Conservation (phyloP, 2,888 invertebrate species). For the Spisula solida region DNA sequence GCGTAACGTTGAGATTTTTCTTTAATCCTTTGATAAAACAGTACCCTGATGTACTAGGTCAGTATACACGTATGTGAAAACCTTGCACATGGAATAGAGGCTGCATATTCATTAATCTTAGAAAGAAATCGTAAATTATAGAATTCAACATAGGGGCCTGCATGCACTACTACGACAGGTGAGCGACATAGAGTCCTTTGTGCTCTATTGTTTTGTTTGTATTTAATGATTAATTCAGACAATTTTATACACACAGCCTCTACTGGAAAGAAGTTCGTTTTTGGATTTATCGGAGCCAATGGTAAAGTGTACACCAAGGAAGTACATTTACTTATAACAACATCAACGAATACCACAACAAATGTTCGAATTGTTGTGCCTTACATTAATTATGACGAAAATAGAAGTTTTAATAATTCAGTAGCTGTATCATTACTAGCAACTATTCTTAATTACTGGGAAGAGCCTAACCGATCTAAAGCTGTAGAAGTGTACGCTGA, state of each 20-base stretch:
- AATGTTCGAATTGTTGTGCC: conserved; percentile 17
- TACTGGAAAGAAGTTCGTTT: not conserved
- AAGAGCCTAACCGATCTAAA: not conserved
- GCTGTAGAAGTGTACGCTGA: conserved; percentile 24
- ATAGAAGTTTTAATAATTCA: not conserved
- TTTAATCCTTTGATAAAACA: too few species aligned
- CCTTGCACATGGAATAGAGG: too few species aligned
- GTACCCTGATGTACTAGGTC: too few species aligned
- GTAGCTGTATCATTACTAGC: not conserved
- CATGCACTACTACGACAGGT: too few species aligned
- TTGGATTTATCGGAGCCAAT: conserved; percentile 9
- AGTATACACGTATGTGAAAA: too few species aligned
- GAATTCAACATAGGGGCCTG: too few species aligned
- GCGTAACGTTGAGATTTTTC: too few species aligned
- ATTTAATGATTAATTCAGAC: too few species aligned
- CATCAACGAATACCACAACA: not conserved
- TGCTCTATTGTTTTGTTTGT: too few species aligned
- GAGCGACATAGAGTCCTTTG: too few species aligned
- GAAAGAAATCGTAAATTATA: too few species aligned
- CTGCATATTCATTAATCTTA: too few species aligned
- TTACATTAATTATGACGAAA: not conserved
- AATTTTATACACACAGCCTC: conserved; percentile 2
- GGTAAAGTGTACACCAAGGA: not conserved
- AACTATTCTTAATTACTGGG: not conserved
- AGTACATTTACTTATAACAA: not conserved